Base-by-base conservation (phyloP, 2,113 vertebrate genomes). In the Scalopus aquaticus region DNA sequence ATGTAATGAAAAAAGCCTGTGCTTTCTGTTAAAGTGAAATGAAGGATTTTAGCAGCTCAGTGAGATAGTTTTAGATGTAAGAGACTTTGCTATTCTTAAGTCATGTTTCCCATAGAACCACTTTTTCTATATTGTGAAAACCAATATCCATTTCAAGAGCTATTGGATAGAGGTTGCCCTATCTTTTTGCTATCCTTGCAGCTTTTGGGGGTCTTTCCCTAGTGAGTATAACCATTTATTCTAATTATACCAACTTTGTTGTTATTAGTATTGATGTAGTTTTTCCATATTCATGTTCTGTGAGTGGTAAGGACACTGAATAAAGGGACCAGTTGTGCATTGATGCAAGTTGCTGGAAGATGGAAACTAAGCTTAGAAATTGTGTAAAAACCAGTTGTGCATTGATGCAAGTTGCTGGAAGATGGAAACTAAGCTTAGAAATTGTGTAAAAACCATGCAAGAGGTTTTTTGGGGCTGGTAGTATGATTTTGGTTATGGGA, bases 41-140 rank as follows among this genome's bases (percentile, higher is more conserved):
- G 64, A 73, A 88, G 67, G 58, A 24, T 89, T 91, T 93, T 90
- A 64, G 54, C n/a, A 67, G 64, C 91, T 76, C n/a, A 9, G 44
- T 19, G 17, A 79, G 69, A 82, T 65, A 51, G n/a, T 86, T 96
- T 89, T 91, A 91, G 58, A 74, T 4, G 5, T 13, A 62, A 42
- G 83, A 94, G 22, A 74, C 58, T 94, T 85, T 26, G 26, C 65
- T 37, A 13, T 2, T 88, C 7, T 0, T 90, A 85, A 93, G n/a
- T 94, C 64, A 37, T 37, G 12, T 94, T 39, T 93, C 44, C 58
- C 16, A 56, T 54, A 88, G 62, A 89, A 74, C 44, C 28, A 67
- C 39, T 86, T 82, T 70, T 69, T 49, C 32, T 82, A 13, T 54
- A 54, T 39, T 51, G 60, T 81, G 91, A 69, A n/a, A 81, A 78